Evolutionary conservation across 2,888 invertebrate genomes (phyloP), one percentile per base, ranked within the genome.

Genomic region (Steinernema scapterisci): DNA sequence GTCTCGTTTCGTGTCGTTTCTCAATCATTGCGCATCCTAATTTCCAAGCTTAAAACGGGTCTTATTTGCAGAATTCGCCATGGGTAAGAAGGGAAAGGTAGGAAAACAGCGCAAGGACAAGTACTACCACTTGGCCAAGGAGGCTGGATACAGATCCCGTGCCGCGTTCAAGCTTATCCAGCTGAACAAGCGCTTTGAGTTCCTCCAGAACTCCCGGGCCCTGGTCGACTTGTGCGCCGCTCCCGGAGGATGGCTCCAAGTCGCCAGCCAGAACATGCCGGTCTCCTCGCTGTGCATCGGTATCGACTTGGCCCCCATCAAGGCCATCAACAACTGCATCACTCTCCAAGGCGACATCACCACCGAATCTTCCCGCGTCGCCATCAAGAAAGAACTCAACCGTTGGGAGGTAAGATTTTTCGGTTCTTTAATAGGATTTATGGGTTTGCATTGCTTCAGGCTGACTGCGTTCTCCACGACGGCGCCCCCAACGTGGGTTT

Each of bases 91-190:
- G 89, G 90, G 92, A 13, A 97, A 97, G 92, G 91, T 94, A 89
- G 99, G 97, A 91, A 99, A 97, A 90, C 94, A 96, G 88, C 92
- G 99, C 70, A 94, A 93, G 89, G 99, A 99, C 92, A 97, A 95
- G 91, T 99, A 94, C 89, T 99, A 99, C 90, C 94, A 95, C 87
- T 91, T 99, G 85, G 97, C 99, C 11, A 99, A 99, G 89, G 97
- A 99, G 91, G 95, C 96, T 86, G 96, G 99, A 84, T 99, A 92
- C 89, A 92, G 99, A 82, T 96, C 97, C 81, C 92, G 99, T 90
- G 95, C 99, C 85, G 95, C 99, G n/a, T 99, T 99, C 90, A 99
- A 99, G 88, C 91, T 99, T 83, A 94, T 99, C 79, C 99, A 99
- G 88, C 89, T 99, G 72, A 99, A 99, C 89, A 91, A 97, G 79